Evolutionary conservation across 2,797 vertebrate genomes (phyloP), one percentile per base, ranked within the genome.

Genomic region (Syngnathus acus): DNA sequence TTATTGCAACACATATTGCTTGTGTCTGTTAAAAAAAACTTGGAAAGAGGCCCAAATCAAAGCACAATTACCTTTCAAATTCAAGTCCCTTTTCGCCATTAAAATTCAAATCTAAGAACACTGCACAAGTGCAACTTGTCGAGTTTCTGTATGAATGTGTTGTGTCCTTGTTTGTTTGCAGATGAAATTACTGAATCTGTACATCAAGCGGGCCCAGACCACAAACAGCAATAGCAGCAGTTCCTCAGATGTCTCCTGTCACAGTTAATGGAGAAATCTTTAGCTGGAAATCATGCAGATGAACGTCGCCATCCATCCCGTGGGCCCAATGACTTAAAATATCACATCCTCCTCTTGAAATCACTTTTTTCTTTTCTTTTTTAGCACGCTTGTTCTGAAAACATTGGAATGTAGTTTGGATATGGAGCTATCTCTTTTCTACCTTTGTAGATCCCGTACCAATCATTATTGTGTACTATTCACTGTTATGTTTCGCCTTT

Each of bases 221-320:
- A 98, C 94, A 73, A 98, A 98, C 92, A 99, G 96, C 91, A 99
- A 98, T 87, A 99, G 97, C 94, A 99, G 96, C 91, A 95, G 94
- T 61, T 99, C 96, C 48, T 99, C 97, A 0, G 95, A 98, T 0
- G 94, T 98, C 69, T 99, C 97, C 70, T 97, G 95, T 16, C 97
- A 99, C 93, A 98, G 96, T 87, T 99, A 96, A 90, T 90, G 23
- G 39, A n/a, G n/a, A 39, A n/a, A 61, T 23, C 9, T n/a, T 60
- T 11, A 1, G 9, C 19, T 60, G 58, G 38, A 40, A 11, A 55
- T 26, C 23, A 11, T 55, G 54, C 54, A 55, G 5, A 55, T 32
- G 7, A 61, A 61, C 19, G 19, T n/a, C 11, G 38, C 19, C 38
- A 19, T 21, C 32, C 14, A 37, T 37, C 26, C 16, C 0, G 55